Evolutionary conservation across 2,888 invertebrate genomes (phyloP), one percentile per base, ranked within the genome.

Genomic region (Eupeodes luniger): DNA sequence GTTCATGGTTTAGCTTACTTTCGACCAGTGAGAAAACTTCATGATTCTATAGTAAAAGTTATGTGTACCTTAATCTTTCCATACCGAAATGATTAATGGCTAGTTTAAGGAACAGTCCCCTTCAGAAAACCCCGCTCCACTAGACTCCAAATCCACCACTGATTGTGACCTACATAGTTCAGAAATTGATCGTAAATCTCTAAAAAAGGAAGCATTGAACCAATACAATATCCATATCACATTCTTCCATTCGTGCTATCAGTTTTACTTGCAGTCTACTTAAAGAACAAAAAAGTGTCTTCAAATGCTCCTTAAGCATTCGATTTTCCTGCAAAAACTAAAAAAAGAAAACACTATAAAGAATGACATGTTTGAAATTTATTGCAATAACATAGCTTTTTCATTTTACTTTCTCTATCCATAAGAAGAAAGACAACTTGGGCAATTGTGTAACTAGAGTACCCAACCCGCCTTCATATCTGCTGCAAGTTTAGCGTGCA

Each of bases 281-380:
- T 74, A 53, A 19, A 51, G 49, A n/a, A 62, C 9, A 69, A 55
- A 40, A 70, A 61, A 76, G 5, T 72, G 57, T 34, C 70, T 53
- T 72, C 36, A 51, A 53, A 53, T 47, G 61, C 40, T 14, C 81
- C 77, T 44, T 66, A 81, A 85, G 77, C 61, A 12, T 59, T 81
- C 53, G 51, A 59, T 66, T 67, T 36, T 57, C 51, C 27, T 47
- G 9, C 34, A 59, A 53, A 10, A 27, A 27, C 27, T 27, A 27
- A 27, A 59, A 61, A 53, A 77, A 61, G 59, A 77, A 27, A 70
- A 57, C 27, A 16, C 14, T 66, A 19, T 16, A n/a, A 59, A 27
- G 11, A 83, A 76, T 87, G 84, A 87, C 87, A 80, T 84, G 76
- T 69, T 77, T 67, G 16, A 81, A 81, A 87, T 87, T 84, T 87